A percentile compares a stretch with the other conserved stretches of the same genome.
phyloP scores from a whole-genome alignment of 2,113 vertebrate genomes.

The Orthonyx spaldingii region DNA sequence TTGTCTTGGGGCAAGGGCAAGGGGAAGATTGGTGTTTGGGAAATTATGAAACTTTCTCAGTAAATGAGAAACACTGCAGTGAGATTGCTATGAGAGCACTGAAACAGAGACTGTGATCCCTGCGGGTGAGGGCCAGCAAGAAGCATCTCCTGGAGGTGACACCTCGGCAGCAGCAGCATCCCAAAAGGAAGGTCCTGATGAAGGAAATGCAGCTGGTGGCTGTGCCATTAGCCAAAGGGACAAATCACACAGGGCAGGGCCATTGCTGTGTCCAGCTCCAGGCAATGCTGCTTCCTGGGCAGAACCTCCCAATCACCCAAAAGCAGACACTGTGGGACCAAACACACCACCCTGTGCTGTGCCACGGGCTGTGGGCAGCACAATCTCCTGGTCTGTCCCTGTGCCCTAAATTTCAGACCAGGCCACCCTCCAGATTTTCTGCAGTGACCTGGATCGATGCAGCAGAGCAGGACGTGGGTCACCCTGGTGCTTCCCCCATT shows the following conservation, averaged over 20 bases:
- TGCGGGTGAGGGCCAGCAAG: accelerated
- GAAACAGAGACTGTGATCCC: accelerated
- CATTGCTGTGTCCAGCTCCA: not conserved
- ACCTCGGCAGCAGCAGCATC: not conserved
- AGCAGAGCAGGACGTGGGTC: not conserved
- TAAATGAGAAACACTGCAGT: not conserved
- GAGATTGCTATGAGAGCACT: not conserved
- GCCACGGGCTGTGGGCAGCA: accelerated
- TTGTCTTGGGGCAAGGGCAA: not conserved
- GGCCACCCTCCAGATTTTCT: not conserved
- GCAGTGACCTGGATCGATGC: not conserved
- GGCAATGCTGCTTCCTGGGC: accelerated
- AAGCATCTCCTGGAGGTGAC: not conserved
- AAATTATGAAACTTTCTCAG: not conserved
- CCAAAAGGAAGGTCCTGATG: not conserved
- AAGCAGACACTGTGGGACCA: not conserved
- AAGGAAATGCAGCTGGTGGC: not conserved
- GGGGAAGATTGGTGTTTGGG: not conserved
- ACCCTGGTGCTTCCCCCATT: accelerated
- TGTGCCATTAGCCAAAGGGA: not conserved
- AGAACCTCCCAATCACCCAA: not conserved
- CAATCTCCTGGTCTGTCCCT: not conserved
- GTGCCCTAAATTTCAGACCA: not conserved
- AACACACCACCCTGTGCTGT: accelerated
- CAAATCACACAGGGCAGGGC: not conserved